phyloP scores from a whole-genome alignment of 2,113 vertebrate genomes.

The Microcebus jonahi region DNA sequence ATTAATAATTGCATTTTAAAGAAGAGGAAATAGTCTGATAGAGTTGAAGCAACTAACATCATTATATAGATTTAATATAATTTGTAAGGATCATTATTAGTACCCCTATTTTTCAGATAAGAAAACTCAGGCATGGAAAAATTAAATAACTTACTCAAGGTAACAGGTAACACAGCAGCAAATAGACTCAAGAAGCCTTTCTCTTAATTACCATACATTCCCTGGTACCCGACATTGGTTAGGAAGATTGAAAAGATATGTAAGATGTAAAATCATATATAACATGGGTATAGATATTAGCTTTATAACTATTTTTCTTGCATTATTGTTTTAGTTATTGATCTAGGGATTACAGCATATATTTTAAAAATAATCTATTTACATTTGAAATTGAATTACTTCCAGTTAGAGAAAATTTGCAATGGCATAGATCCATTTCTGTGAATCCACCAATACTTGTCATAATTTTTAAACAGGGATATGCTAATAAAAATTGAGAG shows the following conservation, averaged over 20 bases:
- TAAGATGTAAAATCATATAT: background rate
- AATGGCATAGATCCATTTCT: background rate
- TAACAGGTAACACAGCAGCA: background rate
- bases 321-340: background rate
- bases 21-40: background rate
- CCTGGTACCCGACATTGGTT: background rate
- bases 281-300: background rate
- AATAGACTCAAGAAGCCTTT: background rate
- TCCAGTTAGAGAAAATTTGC: background rate
- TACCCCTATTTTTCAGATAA: background rate
- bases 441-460: background rate
- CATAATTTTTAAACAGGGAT: background rate
- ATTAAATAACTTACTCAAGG: background rate
- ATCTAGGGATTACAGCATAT: background rate
- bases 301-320: background rate
- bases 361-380: background rate
- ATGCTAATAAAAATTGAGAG: background rate
- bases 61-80: background rate
- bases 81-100: background rate
- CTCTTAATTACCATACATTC: background rate
- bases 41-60: background rate
- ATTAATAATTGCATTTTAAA: background rate
- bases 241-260: background rate
- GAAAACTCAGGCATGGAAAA: background rate
- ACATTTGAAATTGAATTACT: background rate